Conservation (phyloP, 2,888 invertebrate genomes). For the Monoplex corrugatus region DNA sequence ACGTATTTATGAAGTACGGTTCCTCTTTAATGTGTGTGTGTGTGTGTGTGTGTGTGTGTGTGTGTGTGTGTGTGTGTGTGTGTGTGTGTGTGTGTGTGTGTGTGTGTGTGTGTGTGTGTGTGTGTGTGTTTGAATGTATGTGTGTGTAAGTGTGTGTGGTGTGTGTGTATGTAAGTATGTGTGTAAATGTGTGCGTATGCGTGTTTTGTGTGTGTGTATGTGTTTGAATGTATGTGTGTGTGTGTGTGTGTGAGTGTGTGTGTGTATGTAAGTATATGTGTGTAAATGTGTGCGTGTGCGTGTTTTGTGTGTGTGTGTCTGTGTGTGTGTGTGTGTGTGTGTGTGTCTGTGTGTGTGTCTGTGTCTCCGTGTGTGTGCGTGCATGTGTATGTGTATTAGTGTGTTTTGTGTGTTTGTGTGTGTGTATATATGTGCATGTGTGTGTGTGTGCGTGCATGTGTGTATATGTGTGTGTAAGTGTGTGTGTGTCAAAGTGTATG, state of each 20-base stretch:
- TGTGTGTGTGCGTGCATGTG: neutral
- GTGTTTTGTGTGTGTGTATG: neutral
- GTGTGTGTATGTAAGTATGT: neutral
- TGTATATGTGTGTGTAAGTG: neutral
- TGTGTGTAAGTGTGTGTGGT: neutral
- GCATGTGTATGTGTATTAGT: neutral
- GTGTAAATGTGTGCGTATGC: neutral
- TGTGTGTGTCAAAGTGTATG: no score
- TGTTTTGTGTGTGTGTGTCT: constrained; percentile 8
- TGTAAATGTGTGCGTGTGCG: constrained; percentile 4
- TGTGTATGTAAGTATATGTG: neutral
- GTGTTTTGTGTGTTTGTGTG: neutral
- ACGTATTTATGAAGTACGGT: no score
- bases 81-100: no score
- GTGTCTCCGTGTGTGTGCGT: neutral
- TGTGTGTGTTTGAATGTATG: neutral
- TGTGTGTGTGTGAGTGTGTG: neutral
- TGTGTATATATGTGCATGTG: neutral
- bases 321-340: constrained; percentile 14
- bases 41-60: no score
- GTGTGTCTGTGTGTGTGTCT: neutral
- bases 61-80: no score
- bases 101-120: no score
- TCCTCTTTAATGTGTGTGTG: no score
- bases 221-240: neutral